Conservation (phyloP, 2,888 invertebrate genomes). For the Ormyrus rosae region DNA sequence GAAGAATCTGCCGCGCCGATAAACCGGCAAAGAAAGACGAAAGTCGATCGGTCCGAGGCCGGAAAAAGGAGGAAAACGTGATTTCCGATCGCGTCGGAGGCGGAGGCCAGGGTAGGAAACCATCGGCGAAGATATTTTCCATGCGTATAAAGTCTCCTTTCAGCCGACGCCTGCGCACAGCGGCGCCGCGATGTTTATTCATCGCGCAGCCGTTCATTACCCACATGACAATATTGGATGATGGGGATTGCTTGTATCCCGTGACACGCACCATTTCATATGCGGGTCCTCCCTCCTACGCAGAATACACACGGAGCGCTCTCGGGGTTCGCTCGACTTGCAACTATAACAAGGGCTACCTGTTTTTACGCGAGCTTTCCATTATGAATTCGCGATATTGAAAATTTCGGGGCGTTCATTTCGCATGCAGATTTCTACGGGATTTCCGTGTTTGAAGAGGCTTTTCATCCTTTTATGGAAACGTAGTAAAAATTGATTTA, state of each 20-base stretch:
- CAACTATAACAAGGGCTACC: slow-evolving; percentile 38
- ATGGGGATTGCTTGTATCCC: slow-evolving; percentile 74
- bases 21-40: not conserved
- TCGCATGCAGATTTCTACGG: slow-evolving; percentile 38
- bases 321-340: slow-evolving; percentile 40
- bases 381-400: slow-evolving; percentile 46
- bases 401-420: slow-evolving; percentile 35
- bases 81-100: slow-evolving; percentile 32
- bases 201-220: slow-evolving; percentile 73
- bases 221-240: slow-evolving; percentile 75
- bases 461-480: slow-evolving; percentile 41
- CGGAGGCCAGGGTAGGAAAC: slow-evolving; percentile 50
- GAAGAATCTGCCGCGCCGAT: slow-evolving; percentile 9
- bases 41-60: not conserved
- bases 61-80: slow-evolving; percentile 11
- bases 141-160: slow-evolving; percentile 57
- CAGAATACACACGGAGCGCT: not conserved
- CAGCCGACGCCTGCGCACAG: slow-evolving; percentile 30
- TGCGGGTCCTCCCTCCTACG: slow-evolving; percentile 67
- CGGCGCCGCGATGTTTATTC: slow-evolving; percentile 72
- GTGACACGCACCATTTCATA: slow-evolving; percentile 74
- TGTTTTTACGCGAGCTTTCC: slow-evolving; percentile 26
- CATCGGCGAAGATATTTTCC: slow-evolving; percentile 62
- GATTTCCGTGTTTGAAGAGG: slow-evolving; percentile 36
- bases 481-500: slow-evolving; percentile 39